phyloP scores from a whole-genome alignment of 2,113 vertebrate species.

The Hippoglossus stenolepis region DNA sequence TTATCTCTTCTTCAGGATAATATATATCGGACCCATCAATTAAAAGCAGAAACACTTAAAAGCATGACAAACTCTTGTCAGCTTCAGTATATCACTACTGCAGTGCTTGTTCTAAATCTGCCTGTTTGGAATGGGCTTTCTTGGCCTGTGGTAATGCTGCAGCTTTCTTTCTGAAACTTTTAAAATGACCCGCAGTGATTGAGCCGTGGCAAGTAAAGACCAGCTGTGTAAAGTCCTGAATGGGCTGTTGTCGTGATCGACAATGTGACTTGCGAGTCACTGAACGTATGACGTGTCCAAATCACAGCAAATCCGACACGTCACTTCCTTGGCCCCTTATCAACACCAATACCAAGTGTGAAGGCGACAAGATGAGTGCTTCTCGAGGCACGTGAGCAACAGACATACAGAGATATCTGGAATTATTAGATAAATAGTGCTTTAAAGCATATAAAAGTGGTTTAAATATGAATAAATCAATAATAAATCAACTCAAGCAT shows the following conservation, averaged over 20 bases:
- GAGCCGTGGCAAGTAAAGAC: too few species aligned
- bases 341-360: too few species aligned
- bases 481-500: not conserved
- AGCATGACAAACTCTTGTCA: conserved; percentile 15
- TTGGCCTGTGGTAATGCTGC: not conserved
- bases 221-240: too few species aligned
- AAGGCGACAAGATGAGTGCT: too few species aligned
- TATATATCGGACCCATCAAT: conserved; percentile 47
- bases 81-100: conserved; percentile 17
- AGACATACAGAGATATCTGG: too few species aligned
- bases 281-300: not conserved
- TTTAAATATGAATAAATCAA: not conserved
- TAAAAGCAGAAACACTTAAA: conserved; percentile 31
- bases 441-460: not conserved
- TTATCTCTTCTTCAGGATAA: conserved; percentile 42
- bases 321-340: too few species aligned
- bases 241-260: too few species aligned
- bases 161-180: not conserved
- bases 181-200: too few species aligned
- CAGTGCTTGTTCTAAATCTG: not conserved
- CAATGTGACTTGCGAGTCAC: too few species aligned
- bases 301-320: too few species aligned
- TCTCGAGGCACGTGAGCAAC: too few species aligned
- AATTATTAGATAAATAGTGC: not conserved
- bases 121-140: not conserved